Base-by-base conservation (phyloP, 2,113 vertebrate genomes). In the Steatornis caripensis region DNA sequence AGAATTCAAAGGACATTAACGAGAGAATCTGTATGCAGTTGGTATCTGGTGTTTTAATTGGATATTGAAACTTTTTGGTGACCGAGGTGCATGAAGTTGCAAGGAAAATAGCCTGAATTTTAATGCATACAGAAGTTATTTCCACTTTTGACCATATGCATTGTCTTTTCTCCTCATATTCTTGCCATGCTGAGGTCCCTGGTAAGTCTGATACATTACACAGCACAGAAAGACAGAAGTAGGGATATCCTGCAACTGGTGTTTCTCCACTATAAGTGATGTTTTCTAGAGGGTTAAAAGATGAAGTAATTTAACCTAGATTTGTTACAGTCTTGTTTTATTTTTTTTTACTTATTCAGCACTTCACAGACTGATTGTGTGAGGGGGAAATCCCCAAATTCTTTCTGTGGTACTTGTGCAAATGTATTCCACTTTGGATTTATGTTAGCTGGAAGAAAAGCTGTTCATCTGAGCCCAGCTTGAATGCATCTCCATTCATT, bases 121-220 rank as follows among this genome's bases (percentile, higher is more conserved):
- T 58, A 23, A 18, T 54, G 9, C 24, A 9, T 16, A 5, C 3
- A 6, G 53, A 11, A 43, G 19, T 74, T 24, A 39, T 77, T 84
- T 83, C 79, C 37, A 17, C 4, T 88, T 79, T 49, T 83, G 17
- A 27, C 14, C 15, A 2, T 0, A 1, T 4, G 30, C 16, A 3
- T 34, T 72, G 34, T 14, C 0, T 36, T 60, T 82, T 58, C 65
- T 51, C 30, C 22, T 58, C 4, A 0, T 54, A 15, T 78, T 76
- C 61, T 74, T 62, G 41, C 36, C 20, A 5, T 41, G 57, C 26
- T 57, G 69, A 6, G 13, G 9, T 5, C 53, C 24, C 72, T 69
- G 32, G 7, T 19, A 37, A 32, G 7, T 27, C 53, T 71, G 53
- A 41, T 12, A 9, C 0, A 0, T 14, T 55, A 6, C 3, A 57